These are phyloP conservation scores for Botia kubotai DNA, from an alignment of 2,797 vertebrate species.

Conservation along the genomic window DNA sequence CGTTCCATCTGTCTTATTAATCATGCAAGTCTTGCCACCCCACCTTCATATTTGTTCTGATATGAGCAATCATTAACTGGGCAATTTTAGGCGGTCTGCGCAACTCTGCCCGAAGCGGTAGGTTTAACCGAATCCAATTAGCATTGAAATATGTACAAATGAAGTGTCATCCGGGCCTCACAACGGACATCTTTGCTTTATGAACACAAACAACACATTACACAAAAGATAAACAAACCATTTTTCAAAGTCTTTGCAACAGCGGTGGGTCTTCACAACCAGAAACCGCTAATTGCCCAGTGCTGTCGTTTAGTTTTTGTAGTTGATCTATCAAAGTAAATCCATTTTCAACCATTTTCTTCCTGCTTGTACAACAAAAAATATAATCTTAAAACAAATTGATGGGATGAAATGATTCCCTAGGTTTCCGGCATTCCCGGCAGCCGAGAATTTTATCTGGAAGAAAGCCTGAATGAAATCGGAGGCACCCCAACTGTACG, in stretches of 20 bases:
- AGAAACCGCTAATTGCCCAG: background rate
- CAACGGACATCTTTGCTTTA: background rate
- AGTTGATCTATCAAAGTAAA: conserved; percentile 27
- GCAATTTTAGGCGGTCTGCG: background rate
- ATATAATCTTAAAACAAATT: conserved; percentile 58
- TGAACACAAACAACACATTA: background rate
- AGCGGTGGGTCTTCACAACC: conserved; percentile 10
- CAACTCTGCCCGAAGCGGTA: background rate
- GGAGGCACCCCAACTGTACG: conserved; percentile 38
- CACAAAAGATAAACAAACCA: conserved; percentile 1
- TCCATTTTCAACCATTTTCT: conserved; percentile 15
- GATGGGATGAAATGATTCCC: conserved; percentile 53
- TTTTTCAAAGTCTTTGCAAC: conserved; percentile 8
- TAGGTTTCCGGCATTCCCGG: conserved; percentile 25
- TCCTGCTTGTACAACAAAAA: conserved; percentile 44
- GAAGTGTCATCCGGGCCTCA: background rate
- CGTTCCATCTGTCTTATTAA: conserved; percentile 48
- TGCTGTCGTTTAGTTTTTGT: background rate
- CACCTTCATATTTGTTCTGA: conserved; percentile 13
- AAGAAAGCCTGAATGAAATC: conserved; percentile 41
- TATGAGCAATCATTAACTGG: conserved; percentile 23
- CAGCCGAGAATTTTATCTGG: conserved; percentile 47
- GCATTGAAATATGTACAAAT: background rate
- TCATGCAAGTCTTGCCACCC: conserved; percentile 1
- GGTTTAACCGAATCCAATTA: conserved; percentile 16